Evolutionary conservation across 2,797 vertebrate genomes (phyloP).

Genomic region (Phataginus tricuspis): DNA sequence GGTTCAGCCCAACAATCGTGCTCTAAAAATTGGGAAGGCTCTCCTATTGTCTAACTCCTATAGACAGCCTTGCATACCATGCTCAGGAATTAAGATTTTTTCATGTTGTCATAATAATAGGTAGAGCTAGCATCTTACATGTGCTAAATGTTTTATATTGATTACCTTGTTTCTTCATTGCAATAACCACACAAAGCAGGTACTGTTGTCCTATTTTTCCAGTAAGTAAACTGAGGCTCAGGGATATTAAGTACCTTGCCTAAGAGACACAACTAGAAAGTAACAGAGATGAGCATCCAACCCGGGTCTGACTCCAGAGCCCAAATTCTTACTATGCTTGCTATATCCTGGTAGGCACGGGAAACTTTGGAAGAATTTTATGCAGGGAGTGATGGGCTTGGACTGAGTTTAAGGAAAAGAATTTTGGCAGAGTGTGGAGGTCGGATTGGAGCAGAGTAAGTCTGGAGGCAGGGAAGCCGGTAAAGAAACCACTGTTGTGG

Average conservation of each 20-base stretch:
- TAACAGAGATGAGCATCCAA: not conserved
- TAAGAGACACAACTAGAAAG: not conserved
- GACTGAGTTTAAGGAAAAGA: not conserved
- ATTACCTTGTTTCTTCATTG: not conserved
- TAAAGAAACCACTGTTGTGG: not conserved
- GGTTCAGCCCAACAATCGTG: not conserved
- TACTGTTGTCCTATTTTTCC: not conserved
- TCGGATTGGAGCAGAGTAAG: not conserved
- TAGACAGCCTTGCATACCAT: not conserved
- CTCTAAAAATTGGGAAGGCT: not conserved
- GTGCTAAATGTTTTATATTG: not conserved
- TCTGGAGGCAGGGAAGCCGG: not conserved
- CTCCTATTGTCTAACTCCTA: not conserved
- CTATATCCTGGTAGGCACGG: not conserved
- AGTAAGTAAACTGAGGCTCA: not conserved
- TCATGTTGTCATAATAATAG: not conserved
- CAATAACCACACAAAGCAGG: not conserved
- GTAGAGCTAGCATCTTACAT: not conserved
- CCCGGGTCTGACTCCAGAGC: not conserved
- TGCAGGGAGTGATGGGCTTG: not conserved
- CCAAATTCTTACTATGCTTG: not conserved
- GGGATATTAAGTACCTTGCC: not conserved
- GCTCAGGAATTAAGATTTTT: not conserved
- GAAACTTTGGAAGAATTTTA: not conserved
- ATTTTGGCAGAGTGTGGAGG: not conserved